These are phyloP conservation scores for Gymnocheta viridis DNA, from an alignment of 2,888 invertebrate species.

Conservation along the genomic window DNA sequence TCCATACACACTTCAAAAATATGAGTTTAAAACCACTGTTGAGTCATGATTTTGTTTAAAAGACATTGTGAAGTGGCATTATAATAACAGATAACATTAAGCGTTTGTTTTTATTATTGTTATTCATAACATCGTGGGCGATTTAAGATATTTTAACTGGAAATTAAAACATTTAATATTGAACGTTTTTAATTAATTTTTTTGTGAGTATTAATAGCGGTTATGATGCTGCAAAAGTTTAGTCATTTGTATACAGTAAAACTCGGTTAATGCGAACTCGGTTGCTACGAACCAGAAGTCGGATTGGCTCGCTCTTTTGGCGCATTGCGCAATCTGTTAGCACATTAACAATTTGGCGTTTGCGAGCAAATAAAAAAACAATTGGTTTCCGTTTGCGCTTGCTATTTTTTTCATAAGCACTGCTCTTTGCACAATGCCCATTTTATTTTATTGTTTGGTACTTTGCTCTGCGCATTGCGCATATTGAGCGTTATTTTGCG, in stretches of 20 bases:
- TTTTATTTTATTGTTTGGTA: too few species aligned
- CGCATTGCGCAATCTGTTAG: too few species aligned
- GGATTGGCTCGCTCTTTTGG: too few species aligned
- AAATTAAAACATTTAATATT: conserved; percentile 20
- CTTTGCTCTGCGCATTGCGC: too few species aligned
- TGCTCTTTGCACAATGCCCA: too few species aligned
- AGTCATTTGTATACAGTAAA: not conserved
- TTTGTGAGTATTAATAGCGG: not conserved
- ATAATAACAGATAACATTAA: conserved; percentile 18
- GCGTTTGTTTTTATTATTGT: not conserved
- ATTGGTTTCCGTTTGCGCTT: too few species aligned
- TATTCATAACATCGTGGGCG: conserved; percentile 40
- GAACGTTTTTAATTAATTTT: conserved; percentile 11
- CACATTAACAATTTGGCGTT: too few species aligned
- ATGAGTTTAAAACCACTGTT: not conserved
- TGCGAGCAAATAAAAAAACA: too few species aligned
- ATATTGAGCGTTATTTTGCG: too few species aligned
- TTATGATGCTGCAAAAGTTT: not conserved
- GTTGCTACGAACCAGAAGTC: too few species aligned
- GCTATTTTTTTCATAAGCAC: too few species aligned
- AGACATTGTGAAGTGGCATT: conserved; percentile 47
- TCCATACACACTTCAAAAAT: not conserved
- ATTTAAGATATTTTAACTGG: conserved; percentile 23
- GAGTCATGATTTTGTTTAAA: conserved; percentile 56
- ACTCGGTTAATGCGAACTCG: too few species aligned